Evolutionary conservation across 2,888 invertebrate species (phyloP).

Genomic region (Tipula helvola): DNA sequence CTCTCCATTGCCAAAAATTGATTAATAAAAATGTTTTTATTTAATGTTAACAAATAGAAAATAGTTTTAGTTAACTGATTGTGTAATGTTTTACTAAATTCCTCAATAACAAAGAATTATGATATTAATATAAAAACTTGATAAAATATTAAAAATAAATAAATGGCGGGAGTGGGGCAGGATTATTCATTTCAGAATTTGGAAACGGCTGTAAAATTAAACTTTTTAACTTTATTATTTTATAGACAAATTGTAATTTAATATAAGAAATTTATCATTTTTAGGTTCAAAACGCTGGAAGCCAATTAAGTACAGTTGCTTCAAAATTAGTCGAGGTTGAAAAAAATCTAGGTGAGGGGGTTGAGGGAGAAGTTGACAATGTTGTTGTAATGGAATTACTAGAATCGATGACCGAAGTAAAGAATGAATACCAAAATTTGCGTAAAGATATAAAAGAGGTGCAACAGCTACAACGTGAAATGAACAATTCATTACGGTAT

Average conservation of each 20-base stretch:
- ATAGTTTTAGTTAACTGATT: neutral
- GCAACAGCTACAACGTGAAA: constrained; percentile 65
- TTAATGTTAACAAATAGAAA: neutral
- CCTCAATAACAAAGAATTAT: neutral
- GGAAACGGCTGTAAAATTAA: neutral
- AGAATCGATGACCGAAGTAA: constrained; percentile 64
- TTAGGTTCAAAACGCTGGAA: constrained; percentile 61
- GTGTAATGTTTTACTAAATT: neutral
- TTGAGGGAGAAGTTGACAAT: constrained; percentile 36
- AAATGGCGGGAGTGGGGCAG: neutral
- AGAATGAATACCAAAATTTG: constrained; percentile 66
- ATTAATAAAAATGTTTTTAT: neutral
- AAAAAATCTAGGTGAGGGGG: constrained; percentile 29
- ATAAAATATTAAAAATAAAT: neutral
- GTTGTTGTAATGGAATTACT: constrained; percentile 60
- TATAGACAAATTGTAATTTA: neutral
- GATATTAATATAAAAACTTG: neutral
- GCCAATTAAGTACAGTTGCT: constrained; percentile 57
- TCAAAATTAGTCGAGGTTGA: constrained; percentile 63
- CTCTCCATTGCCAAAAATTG: neutral
- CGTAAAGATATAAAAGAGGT: constrained; percentile 67
- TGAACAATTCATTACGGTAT: constrained; percentile 57
- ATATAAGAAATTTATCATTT: neutral
- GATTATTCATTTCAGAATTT: neutral
- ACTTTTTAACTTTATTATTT: neutral